phyloP scores from a whole-genome alignment of 2,113 vertebrate species.

The Mastomys natalensis region DNA sequence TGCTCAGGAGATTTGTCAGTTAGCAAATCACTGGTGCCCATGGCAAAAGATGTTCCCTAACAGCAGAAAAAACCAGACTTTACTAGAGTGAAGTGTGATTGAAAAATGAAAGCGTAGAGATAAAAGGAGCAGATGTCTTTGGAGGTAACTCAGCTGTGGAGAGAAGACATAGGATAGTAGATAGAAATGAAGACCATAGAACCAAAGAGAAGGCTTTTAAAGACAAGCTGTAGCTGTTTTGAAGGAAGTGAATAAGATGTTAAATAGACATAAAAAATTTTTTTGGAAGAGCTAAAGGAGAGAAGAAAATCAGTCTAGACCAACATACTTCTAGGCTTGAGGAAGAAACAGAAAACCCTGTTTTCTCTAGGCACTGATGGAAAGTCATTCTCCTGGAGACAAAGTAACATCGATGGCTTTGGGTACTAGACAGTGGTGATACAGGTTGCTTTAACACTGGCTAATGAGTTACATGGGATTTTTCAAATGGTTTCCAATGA shows the following conservation, averaged over 20 bases:
- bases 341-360: not conserved
- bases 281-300: not conserved
- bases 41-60: not conserved
- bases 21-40: constrained; percentile 8
- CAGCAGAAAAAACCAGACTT: constrained; percentile 23
- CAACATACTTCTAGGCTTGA: not conserved
- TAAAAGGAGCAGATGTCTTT: not conserved
- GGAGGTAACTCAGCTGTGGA: not conserved
- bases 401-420: not conserved
- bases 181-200: not conserved
- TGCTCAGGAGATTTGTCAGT: not conserved
- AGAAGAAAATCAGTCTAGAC: not conserved
- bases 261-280: constrained; percentile 16
- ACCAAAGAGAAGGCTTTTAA: constrained; percentile 6
- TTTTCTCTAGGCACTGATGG: constrained; percentile 39
- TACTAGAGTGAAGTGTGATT: not conserved
- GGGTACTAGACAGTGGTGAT: not conserved
- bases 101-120: not conserved
- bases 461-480: constrained; percentile 14
- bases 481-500: not conserved
- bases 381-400: not conserved
- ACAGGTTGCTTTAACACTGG: not conserved
- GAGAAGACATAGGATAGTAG: not conserved
- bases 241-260: constrained; percentile 6
- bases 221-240: constrained; percentile 15